Evolutionary conservation across 2,797 vertebrate genomes (phyloP).

Genomic region (Pteropus rufus): DNA sequence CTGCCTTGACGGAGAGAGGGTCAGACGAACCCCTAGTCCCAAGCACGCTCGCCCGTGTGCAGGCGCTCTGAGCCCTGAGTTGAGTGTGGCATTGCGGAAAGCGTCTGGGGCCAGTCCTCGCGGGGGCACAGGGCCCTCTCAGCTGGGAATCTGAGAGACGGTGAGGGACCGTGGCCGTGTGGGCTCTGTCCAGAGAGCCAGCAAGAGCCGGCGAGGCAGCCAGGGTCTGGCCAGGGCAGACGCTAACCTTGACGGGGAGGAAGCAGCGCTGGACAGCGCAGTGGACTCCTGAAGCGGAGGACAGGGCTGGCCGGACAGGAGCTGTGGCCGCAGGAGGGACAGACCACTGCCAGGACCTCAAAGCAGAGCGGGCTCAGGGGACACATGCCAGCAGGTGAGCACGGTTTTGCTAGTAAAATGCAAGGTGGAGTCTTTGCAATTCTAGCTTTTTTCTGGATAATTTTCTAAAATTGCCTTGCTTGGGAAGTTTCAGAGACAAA

Average conservation of each 20-base stretch:
- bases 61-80: accelerated
- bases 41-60: accelerated
- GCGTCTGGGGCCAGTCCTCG: not conserved
- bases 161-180: accelerated
- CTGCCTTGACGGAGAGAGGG: not conserved
- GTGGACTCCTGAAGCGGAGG: not conserved
- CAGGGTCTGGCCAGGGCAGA: not conserved
- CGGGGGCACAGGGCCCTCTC: not conserved
- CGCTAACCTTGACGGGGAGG: too few species aligned
- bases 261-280: accelerated
- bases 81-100: accelerated
- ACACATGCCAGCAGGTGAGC: too few species aligned
- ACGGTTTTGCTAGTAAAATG: too few species aligned
- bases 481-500: too few species aligned
- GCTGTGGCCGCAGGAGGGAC: not conserved
- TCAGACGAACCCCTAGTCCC: accelerated
- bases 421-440: too few species aligned
- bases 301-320: accelerated
- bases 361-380: not conserved
- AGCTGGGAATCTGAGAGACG: too few species aligned
- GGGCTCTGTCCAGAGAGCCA: not conserved
- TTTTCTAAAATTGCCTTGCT: too few species aligned
- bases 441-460: too few species aligned
- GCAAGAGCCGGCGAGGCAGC: accelerated
- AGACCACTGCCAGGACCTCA: not conserved